A percentile compares a stretch with the other conserved stretches of the same genome.
Evolutionary conservation across 2,888 invertebrate genomes (phyloP).

Genomic region (Philonicus albiceps): DNA sequence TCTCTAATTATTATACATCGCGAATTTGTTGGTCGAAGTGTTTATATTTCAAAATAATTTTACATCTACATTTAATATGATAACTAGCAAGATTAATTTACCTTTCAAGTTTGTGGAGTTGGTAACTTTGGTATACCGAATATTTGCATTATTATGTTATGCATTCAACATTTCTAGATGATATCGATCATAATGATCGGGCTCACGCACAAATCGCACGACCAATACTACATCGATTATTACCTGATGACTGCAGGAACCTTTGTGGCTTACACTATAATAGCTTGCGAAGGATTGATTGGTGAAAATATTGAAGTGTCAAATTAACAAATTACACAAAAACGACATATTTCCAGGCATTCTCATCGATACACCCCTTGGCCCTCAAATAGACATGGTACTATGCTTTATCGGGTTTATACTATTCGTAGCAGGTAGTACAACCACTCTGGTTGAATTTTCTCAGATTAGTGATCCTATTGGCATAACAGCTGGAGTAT

Average conservation of each 20-base stretch:
- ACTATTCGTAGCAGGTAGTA: not conserved
- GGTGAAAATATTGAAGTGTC: not conserved
- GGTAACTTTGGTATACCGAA: not conserved
- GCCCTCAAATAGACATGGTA: not conserved
- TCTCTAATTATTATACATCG: not conserved
- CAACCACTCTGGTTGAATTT: not conserved
- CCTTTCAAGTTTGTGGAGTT: not conserved
- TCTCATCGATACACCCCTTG: not conserved
- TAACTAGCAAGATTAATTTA: not conserved
- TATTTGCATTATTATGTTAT: not conserved
- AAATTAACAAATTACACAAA: not conserved
- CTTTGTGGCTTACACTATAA: not conserved
- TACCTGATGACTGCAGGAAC: not conserved
- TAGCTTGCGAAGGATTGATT: not conserved
- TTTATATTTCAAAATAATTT: not conserved
- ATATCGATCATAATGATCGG: not conserved
- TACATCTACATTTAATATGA: not conserved
- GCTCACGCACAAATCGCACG: not conserved
- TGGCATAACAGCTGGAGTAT: not conserved
- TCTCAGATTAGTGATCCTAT: not conserved
- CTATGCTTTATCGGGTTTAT: not conserved
- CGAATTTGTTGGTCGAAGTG: not conserved
- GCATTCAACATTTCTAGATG: not conserved
- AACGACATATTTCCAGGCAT: not conserved
- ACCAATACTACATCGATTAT: conserved; percentile 10